Percentiles rank a stretch among this genome's conserved stretches.
phyloP scores from a whole-genome alignment of 2,888 invertebrate species.

The Conomelus anceps region DNA sequence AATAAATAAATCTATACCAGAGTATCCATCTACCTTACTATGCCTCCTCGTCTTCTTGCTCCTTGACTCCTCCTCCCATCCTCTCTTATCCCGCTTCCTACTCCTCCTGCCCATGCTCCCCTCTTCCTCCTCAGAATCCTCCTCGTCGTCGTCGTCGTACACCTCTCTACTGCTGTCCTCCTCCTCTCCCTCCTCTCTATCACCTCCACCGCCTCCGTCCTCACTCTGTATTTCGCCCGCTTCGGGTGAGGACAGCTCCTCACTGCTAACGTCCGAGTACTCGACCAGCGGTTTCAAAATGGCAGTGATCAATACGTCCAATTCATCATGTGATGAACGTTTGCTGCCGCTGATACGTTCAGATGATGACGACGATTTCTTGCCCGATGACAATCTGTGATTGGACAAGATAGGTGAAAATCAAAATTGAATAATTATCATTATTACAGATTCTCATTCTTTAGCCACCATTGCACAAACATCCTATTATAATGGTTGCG shows the following conservation, averaged over 20 bases:
- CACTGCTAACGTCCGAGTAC: constrained; percentile 89
- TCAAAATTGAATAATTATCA: too few species aligned
- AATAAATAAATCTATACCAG: background rate
- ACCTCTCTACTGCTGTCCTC: background rate
- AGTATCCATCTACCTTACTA: constrained; percentile 4
- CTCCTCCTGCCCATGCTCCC: constrained; percentile 4
- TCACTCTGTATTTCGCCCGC: constrained; percentile 77
- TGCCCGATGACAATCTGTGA: too few species aligned
- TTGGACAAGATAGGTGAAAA: too few species aligned
- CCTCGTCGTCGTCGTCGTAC: constrained; percentile 1
- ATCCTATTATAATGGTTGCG: too few species aligned
- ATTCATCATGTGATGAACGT: too few species aligned
- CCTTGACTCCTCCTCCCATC: constrained; percentile 20
- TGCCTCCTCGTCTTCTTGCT: too few species aligned
- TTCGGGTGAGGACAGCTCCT: constrained; percentile 83
- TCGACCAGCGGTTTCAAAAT: constrained; percentile 55
- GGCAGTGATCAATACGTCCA: too few species aligned
- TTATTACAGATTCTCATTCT: too few species aligned
- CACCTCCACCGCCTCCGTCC: too few species aligned
- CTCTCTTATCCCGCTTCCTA: constrained; percentile 11
- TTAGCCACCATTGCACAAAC: too few species aligned
- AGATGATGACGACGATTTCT: too few species aligned
- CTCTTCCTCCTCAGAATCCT: constrained; percentile 11
- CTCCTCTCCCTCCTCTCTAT: constrained; percentile 46
- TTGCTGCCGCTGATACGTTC: too few species aligned